Evolutionary conservation across 2,797 vertebrate species (phyloP).

Genomic region (Momotus momota): DNA sequence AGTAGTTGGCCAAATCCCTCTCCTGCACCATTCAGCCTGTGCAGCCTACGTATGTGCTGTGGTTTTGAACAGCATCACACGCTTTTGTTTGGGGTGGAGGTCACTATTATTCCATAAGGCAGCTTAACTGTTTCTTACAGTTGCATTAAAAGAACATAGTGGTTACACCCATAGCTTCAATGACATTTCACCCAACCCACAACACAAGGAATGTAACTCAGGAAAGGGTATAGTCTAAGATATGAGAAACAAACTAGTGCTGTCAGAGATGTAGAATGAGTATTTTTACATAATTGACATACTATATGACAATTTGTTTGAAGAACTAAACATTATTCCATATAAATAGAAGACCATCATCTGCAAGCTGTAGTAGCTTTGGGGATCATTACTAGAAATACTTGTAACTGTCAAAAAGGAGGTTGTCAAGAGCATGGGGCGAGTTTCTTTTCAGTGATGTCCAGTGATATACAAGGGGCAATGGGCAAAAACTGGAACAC

Average conservation of each 20-base stretch:
- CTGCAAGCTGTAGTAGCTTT: not conserved
- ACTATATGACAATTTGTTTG: not conserved
- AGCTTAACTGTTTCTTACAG: slow-evolving; percentile 32
- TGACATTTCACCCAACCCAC: slow-evolving; percentile 11
- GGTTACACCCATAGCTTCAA: slow-evolving; percentile 13
- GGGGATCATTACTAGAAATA: not conserved
- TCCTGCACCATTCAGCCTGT: not conserved
- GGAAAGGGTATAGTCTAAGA: not conserved
- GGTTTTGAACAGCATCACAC: not conserved
- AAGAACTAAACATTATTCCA: not conserved
- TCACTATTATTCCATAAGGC: not conserved
- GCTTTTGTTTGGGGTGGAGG: slow-evolving; percentile 23
- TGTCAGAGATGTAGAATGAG: not conserved
- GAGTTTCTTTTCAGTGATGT: not conserved
- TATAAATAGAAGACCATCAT: not conserved
- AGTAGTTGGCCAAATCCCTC: not conserved
- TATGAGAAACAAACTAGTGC: not conserved
- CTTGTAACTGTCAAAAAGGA: not conserved
- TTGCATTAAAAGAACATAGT: slow-evolving; percentile 12
- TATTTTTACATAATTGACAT: slow-evolving; percentile 39
- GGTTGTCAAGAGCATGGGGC: not conserved
- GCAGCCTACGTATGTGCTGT: not conserved
- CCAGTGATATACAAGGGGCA: not conserved
- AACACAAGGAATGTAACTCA: not conserved
- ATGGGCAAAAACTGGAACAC: not conserved